A percentile compares a stretch with the other conserved stretches of the same genome.
These are phyloP conservation scores for Agapostemon virescens DNA, from an alignment of 2,888 invertebrate species.

Conservation along the genomic window DNA sequence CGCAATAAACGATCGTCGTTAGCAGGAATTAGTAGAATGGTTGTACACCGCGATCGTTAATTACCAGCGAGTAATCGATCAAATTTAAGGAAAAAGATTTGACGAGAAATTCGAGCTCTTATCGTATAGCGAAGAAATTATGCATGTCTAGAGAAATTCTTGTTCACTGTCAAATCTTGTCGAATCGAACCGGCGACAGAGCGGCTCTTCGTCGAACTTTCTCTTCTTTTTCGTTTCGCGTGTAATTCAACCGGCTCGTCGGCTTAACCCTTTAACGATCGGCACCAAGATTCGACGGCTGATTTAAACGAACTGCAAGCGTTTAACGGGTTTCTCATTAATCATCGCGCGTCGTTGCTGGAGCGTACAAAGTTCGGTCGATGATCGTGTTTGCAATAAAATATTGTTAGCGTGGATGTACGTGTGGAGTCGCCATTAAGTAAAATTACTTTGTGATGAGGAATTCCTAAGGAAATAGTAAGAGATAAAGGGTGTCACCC, in stretches of 20 bases:
- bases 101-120: background rate
- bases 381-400: background rate
- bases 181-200: background rate
- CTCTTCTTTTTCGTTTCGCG: background rate
- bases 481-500: too few relatives aligned
- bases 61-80: background rate
- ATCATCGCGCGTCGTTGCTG: background rate
- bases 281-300: too few relatives aligned
- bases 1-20: background rate
- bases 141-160: background rate
- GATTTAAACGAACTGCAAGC: background rate
- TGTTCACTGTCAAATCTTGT: background rate
- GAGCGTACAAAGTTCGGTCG: background rate
- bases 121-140: background rate
- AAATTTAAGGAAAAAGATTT: background rate
- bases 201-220: background rate
- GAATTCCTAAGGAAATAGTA: too few relatives aligned
- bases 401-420: too few relatives aligned
- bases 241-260: background rate
- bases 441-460: too few relatives aligned
- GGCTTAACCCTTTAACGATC: too few relatives aligned
- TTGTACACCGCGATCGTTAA: background rate
- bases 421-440: too few relatives aligned
- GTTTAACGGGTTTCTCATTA: too few relatives aligned
- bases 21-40: background rate